These are phyloP conservation scores for Buphagus erythrorhynchus DNA, from an alignment of 2,797 vertebrate genomes.

Conservation along the genomic window DNA sequence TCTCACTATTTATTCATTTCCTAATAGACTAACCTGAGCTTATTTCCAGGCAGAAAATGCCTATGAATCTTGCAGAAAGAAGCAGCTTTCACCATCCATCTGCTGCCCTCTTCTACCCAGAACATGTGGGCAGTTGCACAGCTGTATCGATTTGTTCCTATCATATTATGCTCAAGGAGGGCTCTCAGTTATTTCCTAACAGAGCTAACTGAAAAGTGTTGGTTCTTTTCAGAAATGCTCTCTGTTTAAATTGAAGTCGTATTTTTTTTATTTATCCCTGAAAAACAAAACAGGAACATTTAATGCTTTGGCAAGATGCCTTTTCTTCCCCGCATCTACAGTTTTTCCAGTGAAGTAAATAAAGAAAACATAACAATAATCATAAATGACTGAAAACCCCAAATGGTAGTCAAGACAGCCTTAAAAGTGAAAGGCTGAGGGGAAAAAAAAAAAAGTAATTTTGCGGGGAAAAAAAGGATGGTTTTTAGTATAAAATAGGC, in stretches of 20 bases:
- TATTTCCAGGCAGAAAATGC: not conserved
- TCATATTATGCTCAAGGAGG: not conserved
- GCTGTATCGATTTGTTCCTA: not conserved
- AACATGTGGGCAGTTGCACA: not conserved
- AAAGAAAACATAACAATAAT: not conserved
- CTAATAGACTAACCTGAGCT: conserved; percentile 36
- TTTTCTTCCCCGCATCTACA: not conserved
- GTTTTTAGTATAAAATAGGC: not conserved
- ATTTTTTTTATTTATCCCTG: not conserved
- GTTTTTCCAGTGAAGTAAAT: not conserved
- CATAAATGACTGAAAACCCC: not conserved
- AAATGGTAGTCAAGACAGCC: not conserved
- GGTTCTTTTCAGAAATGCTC: not conserved
- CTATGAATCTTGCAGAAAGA: not conserved
- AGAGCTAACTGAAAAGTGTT: not conserved
- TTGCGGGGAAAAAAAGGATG: fast-evolving
- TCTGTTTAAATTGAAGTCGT: not conserved
- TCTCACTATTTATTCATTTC: conserved; percentile 41
- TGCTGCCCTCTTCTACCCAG: not conserved
- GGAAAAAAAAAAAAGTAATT: not conserved
- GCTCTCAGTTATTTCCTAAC: not conserved
- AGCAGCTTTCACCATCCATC: not conserved
- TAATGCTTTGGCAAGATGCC: not conserved
- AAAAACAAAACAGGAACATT: not conserved
- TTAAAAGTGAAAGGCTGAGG: not conserved